These are phyloP conservation scores for Nyctalus aviator DNA, from an alignment of 2,797 vertebrate species.

Conservation along the genomic window DNA sequence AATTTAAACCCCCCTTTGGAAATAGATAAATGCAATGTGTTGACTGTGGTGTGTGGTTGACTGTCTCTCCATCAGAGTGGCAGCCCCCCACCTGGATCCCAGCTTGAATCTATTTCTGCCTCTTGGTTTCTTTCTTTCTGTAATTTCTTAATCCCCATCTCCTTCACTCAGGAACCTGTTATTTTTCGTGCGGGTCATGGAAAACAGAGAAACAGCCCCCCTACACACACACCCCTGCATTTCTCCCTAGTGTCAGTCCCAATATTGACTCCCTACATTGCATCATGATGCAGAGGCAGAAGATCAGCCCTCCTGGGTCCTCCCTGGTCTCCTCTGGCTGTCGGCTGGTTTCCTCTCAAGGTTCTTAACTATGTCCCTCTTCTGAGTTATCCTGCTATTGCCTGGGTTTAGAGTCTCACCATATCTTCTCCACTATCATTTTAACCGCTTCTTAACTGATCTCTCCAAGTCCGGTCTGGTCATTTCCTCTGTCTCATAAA, in stretches of 20 bases:
- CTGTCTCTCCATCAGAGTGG: too few relatives aligned
- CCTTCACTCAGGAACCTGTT: too few relatives aligned
- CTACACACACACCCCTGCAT: not conserved
- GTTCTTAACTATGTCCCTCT: not conserved
- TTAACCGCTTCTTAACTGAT: not conserved
- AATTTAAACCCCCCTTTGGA: too few relatives aligned
- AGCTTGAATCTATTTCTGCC: too few relatives aligned
- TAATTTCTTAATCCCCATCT: too few relatives aligned
- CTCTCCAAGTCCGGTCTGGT: not conserved
- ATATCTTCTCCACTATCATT: not conserved
- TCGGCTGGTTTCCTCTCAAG: not conserved
- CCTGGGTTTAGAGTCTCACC: not conserved
- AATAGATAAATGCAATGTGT: too few relatives aligned
- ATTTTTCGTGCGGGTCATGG: too few relatives aligned
- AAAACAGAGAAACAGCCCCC: too few relatives aligned
- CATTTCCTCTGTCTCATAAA: not conserved
- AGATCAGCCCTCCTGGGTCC: not conserved
- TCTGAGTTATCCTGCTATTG: not conserved
- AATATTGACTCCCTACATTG: too few relatives aligned
- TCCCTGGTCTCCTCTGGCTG: not conserved
- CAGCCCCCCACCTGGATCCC: too few relatives aligned
- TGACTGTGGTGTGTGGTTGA: too few relatives aligned
- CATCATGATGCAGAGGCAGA: accelerated
- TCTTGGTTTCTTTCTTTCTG: too few relatives aligned
- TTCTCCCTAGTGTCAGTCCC: not conserved